Evolutionary conservation across 2,113 vertebrate species (phyloP).

Genomic region (Piaya cayana): DNA sequence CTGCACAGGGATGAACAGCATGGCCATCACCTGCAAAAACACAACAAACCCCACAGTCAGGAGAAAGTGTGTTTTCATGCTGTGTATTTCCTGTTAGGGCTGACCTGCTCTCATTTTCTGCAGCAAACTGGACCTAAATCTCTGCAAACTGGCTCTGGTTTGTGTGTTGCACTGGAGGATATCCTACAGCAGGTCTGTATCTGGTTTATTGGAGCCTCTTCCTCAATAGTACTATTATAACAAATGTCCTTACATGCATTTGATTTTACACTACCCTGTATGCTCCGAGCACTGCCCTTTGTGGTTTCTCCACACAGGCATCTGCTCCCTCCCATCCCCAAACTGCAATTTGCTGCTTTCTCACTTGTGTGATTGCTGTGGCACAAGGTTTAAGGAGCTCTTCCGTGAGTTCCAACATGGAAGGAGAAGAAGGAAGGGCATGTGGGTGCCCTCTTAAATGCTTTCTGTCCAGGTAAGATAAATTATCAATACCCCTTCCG

Average conservation of each 20-base stretch:
- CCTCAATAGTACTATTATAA: not conserved
- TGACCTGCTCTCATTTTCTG: not conserved
- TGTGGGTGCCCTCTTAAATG: not conserved
- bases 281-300: rapidly evolving
- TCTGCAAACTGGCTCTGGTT: not conserved
- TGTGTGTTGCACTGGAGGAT: not conserved
- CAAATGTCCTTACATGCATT: not conserved
- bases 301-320: not conserved
- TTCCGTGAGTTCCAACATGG: not conserved
- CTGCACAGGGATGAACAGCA: constrained; percentile 57
- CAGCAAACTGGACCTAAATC: not conserved
- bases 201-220: not conserved
- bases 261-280: not conserved
- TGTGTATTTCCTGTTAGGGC: rapidly evolving
- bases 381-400: not conserved
- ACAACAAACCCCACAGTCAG: not conserved
- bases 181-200: not conserved
- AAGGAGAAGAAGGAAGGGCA: not conserved
- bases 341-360: not conserved
- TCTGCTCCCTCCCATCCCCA: not conserved
- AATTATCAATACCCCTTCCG: not conserved
- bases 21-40: constrained; percentile 74
- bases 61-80: not conserved
- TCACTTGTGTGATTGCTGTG: not conserved
- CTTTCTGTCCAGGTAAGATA: not conserved